Percentiles rank a stretch among this genome's conserved stretches.
Evolutionary conservation across 2,113 vertebrate genomes (phyloP).

Genomic region (Hypocryptadius cinnamomeus): DNA sequence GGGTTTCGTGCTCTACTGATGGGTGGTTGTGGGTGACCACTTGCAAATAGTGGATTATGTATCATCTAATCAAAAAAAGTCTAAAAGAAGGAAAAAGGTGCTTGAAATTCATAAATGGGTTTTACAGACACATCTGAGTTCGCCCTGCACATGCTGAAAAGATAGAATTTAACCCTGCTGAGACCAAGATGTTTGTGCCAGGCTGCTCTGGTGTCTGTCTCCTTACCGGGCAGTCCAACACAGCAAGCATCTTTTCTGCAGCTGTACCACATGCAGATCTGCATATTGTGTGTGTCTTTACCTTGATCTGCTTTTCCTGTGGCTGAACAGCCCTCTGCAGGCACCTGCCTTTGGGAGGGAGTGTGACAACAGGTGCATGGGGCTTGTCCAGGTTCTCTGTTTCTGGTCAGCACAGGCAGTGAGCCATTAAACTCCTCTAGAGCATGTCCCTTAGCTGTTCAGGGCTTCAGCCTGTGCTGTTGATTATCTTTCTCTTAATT

Average conservation of each 20-base stretch:
- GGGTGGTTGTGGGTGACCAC: background rate
- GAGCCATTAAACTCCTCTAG: background rate
- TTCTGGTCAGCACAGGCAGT: background rate
- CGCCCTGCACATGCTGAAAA: background rate
- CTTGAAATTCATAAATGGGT: background rate
- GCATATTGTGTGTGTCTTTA: background rate
- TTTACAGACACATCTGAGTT: background rate
- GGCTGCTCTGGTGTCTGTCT: background rate
- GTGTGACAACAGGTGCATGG: background rate
- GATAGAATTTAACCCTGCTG: background rate
- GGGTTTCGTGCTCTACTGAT: background rate
- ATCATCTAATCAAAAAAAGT: background rate
- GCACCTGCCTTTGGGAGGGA: background rate
- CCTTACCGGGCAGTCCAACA: background rate
- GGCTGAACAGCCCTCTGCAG: background rate
- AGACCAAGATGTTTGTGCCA: background rate
- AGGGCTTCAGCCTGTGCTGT: background rate
- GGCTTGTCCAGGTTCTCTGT: background rate
- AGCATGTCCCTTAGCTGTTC: fast-evolving
- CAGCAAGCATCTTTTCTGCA: background rate
- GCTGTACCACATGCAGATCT: background rate
- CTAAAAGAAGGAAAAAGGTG: background rate
- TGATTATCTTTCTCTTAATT: background rate
- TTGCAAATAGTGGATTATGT: background rate
- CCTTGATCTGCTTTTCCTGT: background rate